Evolutionary conservation across 2,797 vertebrate genomes (phyloP).

Genomic region (Odontamblyopus lacepedii): DNA sequence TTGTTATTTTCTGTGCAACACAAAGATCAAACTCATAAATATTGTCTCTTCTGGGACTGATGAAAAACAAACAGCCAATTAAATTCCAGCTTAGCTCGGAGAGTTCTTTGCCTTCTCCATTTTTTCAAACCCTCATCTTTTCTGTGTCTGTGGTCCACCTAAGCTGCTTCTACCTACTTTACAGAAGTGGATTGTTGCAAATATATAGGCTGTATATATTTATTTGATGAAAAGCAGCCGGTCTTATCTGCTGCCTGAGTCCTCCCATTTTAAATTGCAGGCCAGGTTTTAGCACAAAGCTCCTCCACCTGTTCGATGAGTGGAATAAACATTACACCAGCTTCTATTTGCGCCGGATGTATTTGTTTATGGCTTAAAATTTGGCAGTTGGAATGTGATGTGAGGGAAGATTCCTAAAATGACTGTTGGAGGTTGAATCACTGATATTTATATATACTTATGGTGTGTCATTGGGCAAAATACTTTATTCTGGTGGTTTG

Average conservation of each 20-base stretch:
- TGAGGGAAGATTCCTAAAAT: not conserved
- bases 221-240: constrained; percentile 56
- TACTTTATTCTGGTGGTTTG: not conserved
- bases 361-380: constrained; percentile 17
- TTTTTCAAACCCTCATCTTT: constrained; percentile 26
- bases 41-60: constrained; percentile 74
- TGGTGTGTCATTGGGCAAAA: not conserved
- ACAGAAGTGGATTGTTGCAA: constrained; percentile 50
- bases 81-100: constrained; percentile 58
- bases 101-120: constrained; percentile 24
- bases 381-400: constrained; percentile 35
- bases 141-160: constrained; percentile 31
- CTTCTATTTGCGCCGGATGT: constrained; percentile 28
- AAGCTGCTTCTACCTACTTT: constrained; percentile 47
- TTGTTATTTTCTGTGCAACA: constrained; percentile 55
- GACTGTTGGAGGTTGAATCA: not conserved
- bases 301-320: constrained; percentile 19
- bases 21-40: constrained; percentile 81
- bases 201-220: constrained; percentile 50
- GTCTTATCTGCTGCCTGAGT: constrained; percentile 28
- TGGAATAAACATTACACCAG: constrained; percentile 42
- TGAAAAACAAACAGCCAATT: constrained; percentile 79
- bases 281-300: constrained; percentile 12
- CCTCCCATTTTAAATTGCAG: constrained; percentile 29
- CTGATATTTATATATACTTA: not conserved